phyloP scores from a whole-genome alignment of 1,140 invertebrate genomes.

The Drepana arcuata region DNA sequence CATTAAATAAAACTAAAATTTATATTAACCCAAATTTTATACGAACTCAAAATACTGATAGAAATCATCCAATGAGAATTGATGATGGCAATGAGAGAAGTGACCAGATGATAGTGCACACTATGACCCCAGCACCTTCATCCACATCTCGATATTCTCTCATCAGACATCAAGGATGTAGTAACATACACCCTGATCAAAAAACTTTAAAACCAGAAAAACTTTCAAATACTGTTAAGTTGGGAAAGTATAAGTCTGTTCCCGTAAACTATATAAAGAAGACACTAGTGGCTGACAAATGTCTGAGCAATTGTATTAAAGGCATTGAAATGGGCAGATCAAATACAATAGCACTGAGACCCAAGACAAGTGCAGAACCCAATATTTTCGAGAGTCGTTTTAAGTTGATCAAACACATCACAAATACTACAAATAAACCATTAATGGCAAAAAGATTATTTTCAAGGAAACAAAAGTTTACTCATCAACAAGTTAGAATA shows the following conservation, averaged over 20 bases:
- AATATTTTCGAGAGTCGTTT: too few relatives aligned
- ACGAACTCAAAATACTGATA: neutral
- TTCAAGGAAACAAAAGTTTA: neutral
- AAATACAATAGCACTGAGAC: too few relatives aligned
- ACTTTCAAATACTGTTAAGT: conserved; percentile 30
- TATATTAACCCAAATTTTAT: conserved; percentile 59
- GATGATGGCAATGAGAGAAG: conserved; percentile 3
- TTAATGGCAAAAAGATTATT: neutral
- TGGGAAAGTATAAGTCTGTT: conserved; percentile 51
- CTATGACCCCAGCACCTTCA: neutral
- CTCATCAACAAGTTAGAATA: too few relatives aligned
- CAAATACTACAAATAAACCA: conserved; percentile 1
- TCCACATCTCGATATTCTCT: conserved; percentile 31
- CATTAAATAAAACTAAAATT: conserved; percentile 21
- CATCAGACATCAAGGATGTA: conserved; percentile 21
- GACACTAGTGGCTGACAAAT: conserved; percentile 6
- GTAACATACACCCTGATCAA: neutral
- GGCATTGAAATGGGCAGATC: too few relatives aligned
- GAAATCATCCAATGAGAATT: neutral
- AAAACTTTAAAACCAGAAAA: conserved; percentile 3
- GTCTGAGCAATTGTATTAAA: too few relatives aligned
- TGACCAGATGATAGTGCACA: neutral
- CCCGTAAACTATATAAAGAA: conserved; percentile 26
- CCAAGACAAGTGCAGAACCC: too few relatives aligned
- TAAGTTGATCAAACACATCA: too few relatives aligned